Conservation (phyloP, 2,113 vertebrate species). For the Atrichornis clamosus region DNA sequence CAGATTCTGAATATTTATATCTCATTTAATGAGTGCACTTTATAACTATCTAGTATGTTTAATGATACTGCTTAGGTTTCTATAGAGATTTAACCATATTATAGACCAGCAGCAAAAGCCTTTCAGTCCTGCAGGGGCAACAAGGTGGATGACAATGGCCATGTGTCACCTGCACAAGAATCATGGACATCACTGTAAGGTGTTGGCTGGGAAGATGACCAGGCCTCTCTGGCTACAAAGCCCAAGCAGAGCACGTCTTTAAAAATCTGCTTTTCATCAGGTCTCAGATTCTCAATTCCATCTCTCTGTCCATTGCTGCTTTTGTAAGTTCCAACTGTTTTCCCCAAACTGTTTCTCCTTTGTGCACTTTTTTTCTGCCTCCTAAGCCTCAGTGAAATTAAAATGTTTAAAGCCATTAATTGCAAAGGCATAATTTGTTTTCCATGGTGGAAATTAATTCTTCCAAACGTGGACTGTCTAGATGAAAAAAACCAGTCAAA, state of each 20-base stretch:
- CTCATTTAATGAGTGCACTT: not conserved
- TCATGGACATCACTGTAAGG: not conserved
- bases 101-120: not conserved
- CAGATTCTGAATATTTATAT: not conserved
- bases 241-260: not conserved
- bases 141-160: not conserved
- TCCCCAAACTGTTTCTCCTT: not conserved
- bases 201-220: not conserved
- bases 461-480: not conserved
- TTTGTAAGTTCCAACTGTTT: not conserved
- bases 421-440: not conserved
- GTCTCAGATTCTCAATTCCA: not conserved
- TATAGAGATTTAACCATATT: not conserved
- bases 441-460: not conserved
- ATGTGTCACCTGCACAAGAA: not conserved
- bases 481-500: not conserved
- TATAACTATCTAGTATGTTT: not conserved
- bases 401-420: not conserved
- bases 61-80: not conserved
- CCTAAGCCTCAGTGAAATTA: not conserved
- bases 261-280: not conserved
- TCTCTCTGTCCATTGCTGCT: not conserved
- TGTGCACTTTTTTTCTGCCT: not conserved
- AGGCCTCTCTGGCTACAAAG: not conserved
- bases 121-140: not conserved